Evolutionary conservation across 2,888 invertebrate species (phyloP).

Genomic region (Allophyes oxyacanthae): DNA sequence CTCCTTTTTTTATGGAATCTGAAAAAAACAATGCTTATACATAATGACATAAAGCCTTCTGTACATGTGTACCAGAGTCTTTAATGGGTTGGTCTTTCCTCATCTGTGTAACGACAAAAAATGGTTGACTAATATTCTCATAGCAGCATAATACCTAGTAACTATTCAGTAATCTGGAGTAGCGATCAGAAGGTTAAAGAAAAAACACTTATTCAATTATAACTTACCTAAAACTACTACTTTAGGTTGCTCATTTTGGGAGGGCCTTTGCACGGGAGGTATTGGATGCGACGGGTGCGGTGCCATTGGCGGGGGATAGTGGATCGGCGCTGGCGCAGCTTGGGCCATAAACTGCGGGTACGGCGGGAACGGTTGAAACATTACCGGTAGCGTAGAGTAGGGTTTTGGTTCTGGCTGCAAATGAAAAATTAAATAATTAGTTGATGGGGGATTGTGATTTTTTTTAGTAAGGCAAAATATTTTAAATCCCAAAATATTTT

Average conservation of each 20-base stretch:
- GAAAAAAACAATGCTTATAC: constrained; percentile 63
- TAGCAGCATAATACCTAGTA: no score
- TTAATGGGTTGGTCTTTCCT: no score
- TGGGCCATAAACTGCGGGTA: constrained; percentile 78
- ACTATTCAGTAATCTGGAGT: no score
- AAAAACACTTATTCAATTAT: neutral
- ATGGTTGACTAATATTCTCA: no score
- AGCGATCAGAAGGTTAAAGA: neutral
- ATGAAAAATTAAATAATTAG: constrained; percentile 32
- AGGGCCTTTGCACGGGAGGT: constrained; percentile 67
- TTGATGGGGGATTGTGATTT: no score
- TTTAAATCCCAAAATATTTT: no score
- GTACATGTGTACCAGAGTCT: no score
- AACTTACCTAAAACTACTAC: constrained; percentile 88
- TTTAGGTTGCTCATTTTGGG: constrained; percentile 85
- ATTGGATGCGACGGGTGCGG: constrained; percentile 72
- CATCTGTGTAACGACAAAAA: no score
- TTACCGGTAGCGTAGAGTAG: constrained; percentile 81
- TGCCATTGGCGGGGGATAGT: constrained; percentile 83
- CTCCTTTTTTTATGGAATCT: constrained; percentile 95
- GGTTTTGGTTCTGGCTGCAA: constrained; percentile 86
- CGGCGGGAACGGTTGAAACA: constrained; percentile 83
- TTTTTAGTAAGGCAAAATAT: no score
- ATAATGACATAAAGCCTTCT: no score
- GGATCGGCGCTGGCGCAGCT: constrained; percentile 75